Percentiles rank a stretch among this genome's conserved stretches.
These are phyloP conservation scores for Cephalopachus bancanus DNA, from an alignment of 2,797 vertebrate genomes.

Conservation along the genomic window DNA sequence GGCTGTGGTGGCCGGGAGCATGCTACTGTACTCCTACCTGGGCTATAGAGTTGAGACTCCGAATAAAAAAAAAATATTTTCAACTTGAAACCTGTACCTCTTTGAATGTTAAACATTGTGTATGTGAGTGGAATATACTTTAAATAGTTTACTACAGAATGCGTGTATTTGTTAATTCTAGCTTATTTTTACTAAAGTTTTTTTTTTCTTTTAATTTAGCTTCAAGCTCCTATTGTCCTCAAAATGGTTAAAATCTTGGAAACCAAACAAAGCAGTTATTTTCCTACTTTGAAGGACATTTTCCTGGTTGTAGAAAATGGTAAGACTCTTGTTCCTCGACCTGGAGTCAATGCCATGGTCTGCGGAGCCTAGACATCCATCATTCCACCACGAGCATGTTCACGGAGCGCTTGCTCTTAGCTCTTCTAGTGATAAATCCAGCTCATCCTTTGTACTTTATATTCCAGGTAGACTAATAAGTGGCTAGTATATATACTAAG, in stretches of 20 bases:
- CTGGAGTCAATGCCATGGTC: neutral
- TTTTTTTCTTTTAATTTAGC: slow-evolving; percentile 83
- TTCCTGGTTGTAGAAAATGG: slow-evolving; percentile 89
- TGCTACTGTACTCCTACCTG: no score
- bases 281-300: slow-evolving; percentile 89
- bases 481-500: neutral
- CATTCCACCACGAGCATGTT: neutral
- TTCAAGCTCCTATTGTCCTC: slow-evolving; percentile 90
- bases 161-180: slow-evolving; percentile 23
- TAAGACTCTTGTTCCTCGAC: slow-evolving; percentile 77
- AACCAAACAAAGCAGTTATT: slow-evolving; percentile 92
- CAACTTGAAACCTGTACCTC: neutral
- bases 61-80: slow-evolving; percentile 47
- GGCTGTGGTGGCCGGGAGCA: no score
- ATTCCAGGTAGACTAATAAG: neutral
- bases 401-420: neutral
- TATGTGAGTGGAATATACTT: neutral
- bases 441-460: neutral
- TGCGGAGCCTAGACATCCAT: neutral
- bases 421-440: neutral
- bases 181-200: neutral
- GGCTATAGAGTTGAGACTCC: no score
- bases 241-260: slow-evolving; percentile 91
- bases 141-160: neutral
- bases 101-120: neutral